These are phyloP conservation scores for Halichoerus grypus DNA, from an alignment of 2,113 vertebrate species.

Conservation along the genomic window DNA sequence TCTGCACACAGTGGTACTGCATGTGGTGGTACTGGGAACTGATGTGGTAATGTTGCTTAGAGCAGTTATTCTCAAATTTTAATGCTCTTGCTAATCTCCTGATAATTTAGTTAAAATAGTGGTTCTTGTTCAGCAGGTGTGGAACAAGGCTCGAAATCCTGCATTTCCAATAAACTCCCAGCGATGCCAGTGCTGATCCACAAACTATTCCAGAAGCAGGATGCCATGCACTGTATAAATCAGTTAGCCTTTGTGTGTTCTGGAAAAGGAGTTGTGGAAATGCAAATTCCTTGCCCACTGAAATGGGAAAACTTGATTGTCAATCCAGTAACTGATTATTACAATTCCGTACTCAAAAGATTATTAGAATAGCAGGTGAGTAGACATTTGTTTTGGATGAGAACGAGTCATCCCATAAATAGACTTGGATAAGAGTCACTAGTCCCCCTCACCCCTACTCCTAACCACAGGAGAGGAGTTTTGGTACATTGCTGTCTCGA, in stretches of 20 bases:
- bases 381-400: neutral
- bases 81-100: neutral
- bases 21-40: neutral
- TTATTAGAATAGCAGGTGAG: neutral
- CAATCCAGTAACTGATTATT: neutral
- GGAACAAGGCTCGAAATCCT: neutral
- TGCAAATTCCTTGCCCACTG: slow-evolving; percentile 4
- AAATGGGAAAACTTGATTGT: neutral
- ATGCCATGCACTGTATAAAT: neutral
- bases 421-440: neutral
- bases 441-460: no score
- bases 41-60: neutral
- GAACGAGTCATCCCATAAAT: neutral
- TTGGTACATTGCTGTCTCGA: neutral
- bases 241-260: neutral
- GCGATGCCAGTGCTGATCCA: neutral
- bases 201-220: neutral
- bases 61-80: slow-evolving; percentile 3
- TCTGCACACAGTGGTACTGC: neutral
- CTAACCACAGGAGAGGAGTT: neutral
- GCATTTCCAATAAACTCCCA: neutral
- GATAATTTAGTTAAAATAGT: neutral
- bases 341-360: slow-evolving; percentile 7
- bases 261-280: neutral
- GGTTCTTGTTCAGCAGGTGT: neutral